These are phyloP conservation scores for Tachina fera DNA, from an alignment of 2,888 invertebrate genomes.

Conservation along the genomic window DNA sequence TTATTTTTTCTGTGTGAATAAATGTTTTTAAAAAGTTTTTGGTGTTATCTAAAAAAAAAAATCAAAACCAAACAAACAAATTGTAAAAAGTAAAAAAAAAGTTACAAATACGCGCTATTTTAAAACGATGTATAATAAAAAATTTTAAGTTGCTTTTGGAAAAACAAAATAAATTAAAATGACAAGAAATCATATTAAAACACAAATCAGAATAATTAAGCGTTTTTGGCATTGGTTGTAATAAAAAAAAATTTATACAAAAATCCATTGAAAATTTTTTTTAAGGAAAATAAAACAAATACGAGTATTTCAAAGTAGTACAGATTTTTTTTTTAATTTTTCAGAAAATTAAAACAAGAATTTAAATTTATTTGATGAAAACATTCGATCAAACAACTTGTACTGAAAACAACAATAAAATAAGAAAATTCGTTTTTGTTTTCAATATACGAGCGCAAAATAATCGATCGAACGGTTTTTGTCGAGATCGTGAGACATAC, in stretches of 20 bases:
- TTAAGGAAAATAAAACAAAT: conserved; percentile 41
- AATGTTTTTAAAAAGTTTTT: conserved; percentile 64
- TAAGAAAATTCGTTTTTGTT: no score
- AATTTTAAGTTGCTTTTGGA: conserved; percentile 62
- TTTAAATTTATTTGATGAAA: no score
- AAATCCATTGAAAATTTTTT: conserved; percentile 17
- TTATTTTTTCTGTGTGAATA: conserved; percentile 64
- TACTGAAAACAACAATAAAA: no score
- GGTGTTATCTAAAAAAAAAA: conserved; percentile 52
- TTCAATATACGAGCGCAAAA: no score
- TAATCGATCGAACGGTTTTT: no score
- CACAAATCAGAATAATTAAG: conserved; percentile 57
- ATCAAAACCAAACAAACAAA: conserved; percentile 34
- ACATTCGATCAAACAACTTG: no score
- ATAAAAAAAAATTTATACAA: conserved; percentile 12
- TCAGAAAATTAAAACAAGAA: not conserved
- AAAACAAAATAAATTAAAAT: conserved; percentile 18
- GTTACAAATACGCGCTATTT: conserved; percentile 24
- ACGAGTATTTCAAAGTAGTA: conserved; percentile 1
- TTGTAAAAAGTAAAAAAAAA: conserved; percentile 57
- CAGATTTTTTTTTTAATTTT: conserved; percentile 1
- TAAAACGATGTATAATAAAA: conserved; percentile 26
- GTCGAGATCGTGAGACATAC: no score
- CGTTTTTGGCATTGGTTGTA: conserved; percentile 71
- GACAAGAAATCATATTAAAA: conserved; percentile 20